phyloP scores from a whole-genome alignment of 2,888 invertebrate genomes.

The Dasysyrphus albostriatus region DNA sequence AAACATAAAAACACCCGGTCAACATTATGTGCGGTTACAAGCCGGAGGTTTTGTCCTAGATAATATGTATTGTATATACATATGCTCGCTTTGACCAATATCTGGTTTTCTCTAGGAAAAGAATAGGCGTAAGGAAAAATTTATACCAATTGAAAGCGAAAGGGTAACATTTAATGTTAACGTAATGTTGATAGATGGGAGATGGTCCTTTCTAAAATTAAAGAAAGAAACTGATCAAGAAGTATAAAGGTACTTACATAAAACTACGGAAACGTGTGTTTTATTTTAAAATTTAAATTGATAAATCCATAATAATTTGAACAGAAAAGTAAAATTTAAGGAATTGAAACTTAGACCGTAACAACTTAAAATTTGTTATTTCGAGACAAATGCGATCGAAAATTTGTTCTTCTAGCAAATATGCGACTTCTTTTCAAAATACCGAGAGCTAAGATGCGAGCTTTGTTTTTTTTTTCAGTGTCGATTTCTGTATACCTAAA shows the following conservation, averaged over 20 bases:
- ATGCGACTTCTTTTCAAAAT: too few species aligned
- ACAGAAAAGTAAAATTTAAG: too few species aligned
- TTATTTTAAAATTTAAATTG: not conserved
- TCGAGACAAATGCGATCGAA: too few species aligned
- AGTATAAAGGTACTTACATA: too few species aligned
- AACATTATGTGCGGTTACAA: conserved; percentile 42
- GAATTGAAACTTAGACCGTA: too few species aligned
- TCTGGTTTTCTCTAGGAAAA: conserved; percentile 9
- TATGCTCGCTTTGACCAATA: conserved; percentile 45
- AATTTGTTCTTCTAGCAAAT: too few species aligned
- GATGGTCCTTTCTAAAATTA: not conserved
- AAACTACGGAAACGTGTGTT: not conserved
- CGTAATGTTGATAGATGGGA: not conserved
- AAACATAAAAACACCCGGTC: conserved; percentile 53
- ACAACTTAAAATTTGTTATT: too few species aligned
- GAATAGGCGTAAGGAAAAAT: not conserved
- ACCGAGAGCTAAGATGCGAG: too few species aligned
- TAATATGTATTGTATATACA: not conserved
- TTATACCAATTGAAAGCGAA: not conserved
- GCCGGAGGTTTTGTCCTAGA: conserved; percentile 35
- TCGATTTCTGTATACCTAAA: too few species aligned
- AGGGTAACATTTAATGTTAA: conserved; percentile 46
- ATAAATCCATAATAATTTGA: too few species aligned
- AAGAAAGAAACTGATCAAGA: not conserved
- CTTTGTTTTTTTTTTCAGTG: too few species aligned